A percentile compares a stretch with the other conserved stretches of the same genome.
Evolutionary conservation across 2,797 vertebrate species (phyloP).

Genomic region (Alca torda): DNA sequence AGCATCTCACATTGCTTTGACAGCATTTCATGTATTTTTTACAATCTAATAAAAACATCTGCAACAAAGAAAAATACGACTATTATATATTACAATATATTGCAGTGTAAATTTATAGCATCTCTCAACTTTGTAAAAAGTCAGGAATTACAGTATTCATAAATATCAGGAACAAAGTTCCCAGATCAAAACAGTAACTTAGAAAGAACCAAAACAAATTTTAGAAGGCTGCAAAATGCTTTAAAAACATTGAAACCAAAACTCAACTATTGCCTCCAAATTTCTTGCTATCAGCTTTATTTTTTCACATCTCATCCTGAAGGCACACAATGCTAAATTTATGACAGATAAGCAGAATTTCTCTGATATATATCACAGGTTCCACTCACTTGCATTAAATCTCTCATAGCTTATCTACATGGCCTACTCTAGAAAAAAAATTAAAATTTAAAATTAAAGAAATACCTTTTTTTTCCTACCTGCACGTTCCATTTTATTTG

Average conservation of each 20-base stretch:
- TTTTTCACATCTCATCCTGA: conserved; percentile 15
- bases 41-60: neutral
- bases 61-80: neutral
- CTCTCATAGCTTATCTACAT: neutral
- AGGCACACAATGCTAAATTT: neutral
- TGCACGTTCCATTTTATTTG: conserved; percentile 24
- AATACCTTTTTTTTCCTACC: neutral
- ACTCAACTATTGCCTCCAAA: neutral
- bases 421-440: neutral
- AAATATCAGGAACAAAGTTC: neutral
- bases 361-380: neutral
- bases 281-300: neutral
- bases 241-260: neutral
- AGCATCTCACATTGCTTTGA: neutral
- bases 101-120: neutral
- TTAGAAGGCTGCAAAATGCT: neutral
- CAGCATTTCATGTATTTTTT: neutral
- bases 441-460: neutral
- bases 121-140: conserved; percentile 1
- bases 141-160: neutral
- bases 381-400: conserved; percentile 9
- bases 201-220: neutral
- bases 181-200: neutral
- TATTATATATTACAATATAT: neutral
- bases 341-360: neutral